A percentile compares a stretch with the other conserved stretches of the same genome.
Evolutionary conservation across 2,797 vertebrate genomes (phyloP).

Genomic region (Ficedula albicollis): DNA sequence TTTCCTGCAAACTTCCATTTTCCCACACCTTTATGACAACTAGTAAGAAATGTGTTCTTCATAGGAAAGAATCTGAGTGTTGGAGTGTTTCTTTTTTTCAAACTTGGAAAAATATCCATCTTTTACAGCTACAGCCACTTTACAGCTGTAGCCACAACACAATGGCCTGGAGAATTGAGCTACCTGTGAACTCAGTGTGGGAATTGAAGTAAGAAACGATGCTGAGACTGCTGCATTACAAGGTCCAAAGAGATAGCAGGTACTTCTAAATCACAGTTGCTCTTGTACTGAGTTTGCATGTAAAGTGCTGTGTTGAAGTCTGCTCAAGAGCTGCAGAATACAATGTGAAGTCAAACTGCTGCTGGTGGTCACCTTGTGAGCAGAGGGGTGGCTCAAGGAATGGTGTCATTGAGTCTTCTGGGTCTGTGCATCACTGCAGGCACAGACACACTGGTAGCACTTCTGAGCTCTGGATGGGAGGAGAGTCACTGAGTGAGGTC

Average conservation of each 20-base stretch:
- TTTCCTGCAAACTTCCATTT: slow-evolving; percentile 27
- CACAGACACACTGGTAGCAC: neutral
- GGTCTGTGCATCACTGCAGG: neutral
- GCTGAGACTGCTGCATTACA: neutral
- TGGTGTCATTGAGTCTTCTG: neutral
- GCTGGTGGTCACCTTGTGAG: neutral
- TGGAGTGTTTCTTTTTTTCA: neutral
- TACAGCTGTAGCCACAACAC: neutral
- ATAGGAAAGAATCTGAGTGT: neutral
- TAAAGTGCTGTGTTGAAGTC: neutral
- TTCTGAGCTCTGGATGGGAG: neutral
- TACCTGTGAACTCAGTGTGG: neutral
- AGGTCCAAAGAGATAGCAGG: neutral
- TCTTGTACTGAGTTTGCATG: neutral
- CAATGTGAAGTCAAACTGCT: neutral
- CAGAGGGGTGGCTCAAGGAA: neutral
- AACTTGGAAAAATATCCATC: neutral
- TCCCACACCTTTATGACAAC: neutral
- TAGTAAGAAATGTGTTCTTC: neutral
- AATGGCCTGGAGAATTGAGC: neutral
- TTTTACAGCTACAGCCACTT: neutral
- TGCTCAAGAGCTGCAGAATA: neutral
- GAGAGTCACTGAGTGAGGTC: neutral
- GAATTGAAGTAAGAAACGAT: neutral
- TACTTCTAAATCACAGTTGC: neutral